Evolutionary conservation across 2,797 vertebrate genomes (phyloP).

Genomic region (Ptychobarbus kaznakovi): DNA sequence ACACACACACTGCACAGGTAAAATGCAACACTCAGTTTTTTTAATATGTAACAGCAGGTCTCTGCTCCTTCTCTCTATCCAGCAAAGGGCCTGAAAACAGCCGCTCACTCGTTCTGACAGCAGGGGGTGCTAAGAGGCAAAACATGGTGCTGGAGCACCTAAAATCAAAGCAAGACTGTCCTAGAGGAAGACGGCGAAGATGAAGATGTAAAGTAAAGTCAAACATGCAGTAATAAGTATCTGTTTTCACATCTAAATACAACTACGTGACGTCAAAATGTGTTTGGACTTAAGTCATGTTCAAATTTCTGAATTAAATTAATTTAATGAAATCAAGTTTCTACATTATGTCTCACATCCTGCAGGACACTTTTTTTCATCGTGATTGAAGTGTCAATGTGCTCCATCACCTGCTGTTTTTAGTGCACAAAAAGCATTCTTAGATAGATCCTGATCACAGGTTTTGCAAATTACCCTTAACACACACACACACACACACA

Average conservation of each 20-base stretch:
- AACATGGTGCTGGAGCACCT: background rate
- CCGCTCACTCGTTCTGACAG: conserved; percentile 28
- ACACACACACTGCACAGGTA: background rate
- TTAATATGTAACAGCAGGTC: conserved; percentile 1
- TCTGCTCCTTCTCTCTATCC: background rate
- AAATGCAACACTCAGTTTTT: background rate
- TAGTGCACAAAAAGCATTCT: background rate
- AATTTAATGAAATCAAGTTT: background rate
- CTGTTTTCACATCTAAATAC: background rate
- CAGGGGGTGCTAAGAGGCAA: conserved; percentile 32
- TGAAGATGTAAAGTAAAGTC: background rate
- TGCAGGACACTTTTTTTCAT: background rate
- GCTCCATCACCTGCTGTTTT: background rate
- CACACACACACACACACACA: background rate
- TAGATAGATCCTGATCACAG: background rate
- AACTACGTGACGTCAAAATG: background rate
- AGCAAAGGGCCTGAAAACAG: background rate
- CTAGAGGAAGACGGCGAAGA: background rate
- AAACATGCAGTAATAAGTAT: background rate
- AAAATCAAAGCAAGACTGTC: too few relatives aligned
- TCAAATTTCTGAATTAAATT: background rate
- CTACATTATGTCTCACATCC: background rate
- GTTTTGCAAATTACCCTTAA: background rate
- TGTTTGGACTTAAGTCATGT: background rate
- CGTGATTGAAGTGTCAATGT: background rate